These are phyloP conservation scores for Stegodyphus mimosarum DNA, from an alignment of 1,140 invertebrate species.

Conservation along the genomic window DNA sequence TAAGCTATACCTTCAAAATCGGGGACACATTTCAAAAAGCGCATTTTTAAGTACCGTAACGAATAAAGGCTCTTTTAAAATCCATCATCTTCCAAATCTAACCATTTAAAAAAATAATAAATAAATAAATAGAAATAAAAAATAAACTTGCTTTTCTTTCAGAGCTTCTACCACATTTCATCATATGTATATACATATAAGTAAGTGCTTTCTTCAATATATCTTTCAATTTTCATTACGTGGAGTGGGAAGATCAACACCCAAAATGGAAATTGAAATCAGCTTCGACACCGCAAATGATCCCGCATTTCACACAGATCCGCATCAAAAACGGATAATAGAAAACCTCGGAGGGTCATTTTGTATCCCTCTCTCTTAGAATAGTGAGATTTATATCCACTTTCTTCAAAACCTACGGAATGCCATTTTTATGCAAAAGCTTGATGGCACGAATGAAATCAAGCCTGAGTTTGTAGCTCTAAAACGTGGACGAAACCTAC, in stretches of 20 bases:
- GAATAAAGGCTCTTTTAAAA: no score
- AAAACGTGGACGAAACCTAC: conserved; percentile 23
- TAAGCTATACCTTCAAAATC: no score
- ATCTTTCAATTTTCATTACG: conserved; percentile 22
- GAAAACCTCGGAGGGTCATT: conserved; percentile 37
- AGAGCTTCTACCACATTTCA: neutral
- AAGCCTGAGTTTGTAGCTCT: conserved; percentile 34
- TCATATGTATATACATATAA: conserved; percentile 8
- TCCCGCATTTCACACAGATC: conserved; percentile 39
- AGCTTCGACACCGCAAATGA: conserved; percentile 51
- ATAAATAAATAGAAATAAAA: neutral
- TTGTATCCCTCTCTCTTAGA: conserved; percentile 42
- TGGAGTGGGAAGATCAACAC: neutral
- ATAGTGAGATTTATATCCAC: conserved; percentile 50
- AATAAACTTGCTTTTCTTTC: neutral
- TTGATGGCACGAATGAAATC: conserved; percentile 45
- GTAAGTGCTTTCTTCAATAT: conserved; percentile 4
- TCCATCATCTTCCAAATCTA: no score
- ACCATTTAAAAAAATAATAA: neutral
- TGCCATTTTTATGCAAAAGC: conserved; percentile 55
- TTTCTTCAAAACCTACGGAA: conserved; percentile 40
- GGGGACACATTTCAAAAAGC: no score
- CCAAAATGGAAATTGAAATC: conserved; percentile 42
- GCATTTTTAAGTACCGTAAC: no score
- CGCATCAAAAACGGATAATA: conserved; percentile 38